Evolutionary conservation across 1,140 invertebrate genomes (phyloP), one percentile per base, ranked within the genome.

Genomic region (Steinernema feltiae): DNA sequence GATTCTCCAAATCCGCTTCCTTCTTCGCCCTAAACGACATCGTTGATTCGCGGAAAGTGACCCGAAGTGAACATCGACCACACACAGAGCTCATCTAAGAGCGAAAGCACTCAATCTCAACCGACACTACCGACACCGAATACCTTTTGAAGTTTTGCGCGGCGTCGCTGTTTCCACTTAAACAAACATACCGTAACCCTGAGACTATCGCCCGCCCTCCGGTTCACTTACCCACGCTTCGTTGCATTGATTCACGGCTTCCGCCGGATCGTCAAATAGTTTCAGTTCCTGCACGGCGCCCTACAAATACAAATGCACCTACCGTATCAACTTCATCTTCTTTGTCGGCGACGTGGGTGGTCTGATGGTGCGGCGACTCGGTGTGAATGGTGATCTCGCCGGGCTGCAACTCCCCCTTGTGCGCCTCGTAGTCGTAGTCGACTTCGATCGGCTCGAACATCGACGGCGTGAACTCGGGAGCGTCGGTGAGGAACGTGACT

Each of bases 241-340:
- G 72, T 87, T 90, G 85, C 91, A 92, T 81, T 91, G 91, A 53
- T 90, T 88, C 79, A 90, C 90, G 41, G 91, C 91, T 80, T 91
- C 89, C 21, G 88, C 87, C 0, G 91, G 90, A 69, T 90, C 89
- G 76, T 89, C 90, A 81, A 89, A 91, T 73, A 92, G 87, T 87
- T 92, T 92, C 78, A 92, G 87, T 82, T 92, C 91, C 88, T 92
- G 91, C 83, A 92, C 89, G 1, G 90, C 90, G 70, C 91, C 91
- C 91, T 92, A 90, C 82, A 91, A 79, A 21, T 1, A 27, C 17
- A 73, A 71, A 71, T 18, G 35, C 7, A 41, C 35, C 35, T 41
- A 41, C 35, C 35, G 18, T 41, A 7, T 41, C 35, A 18, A 41
- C 18, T 18, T 41, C 35, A 18, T 7, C 35, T 41, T 41, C 35